Conservation (phyloP, 2,113 vertebrate species). For the Brienomyrus brachyistius region DNA sequence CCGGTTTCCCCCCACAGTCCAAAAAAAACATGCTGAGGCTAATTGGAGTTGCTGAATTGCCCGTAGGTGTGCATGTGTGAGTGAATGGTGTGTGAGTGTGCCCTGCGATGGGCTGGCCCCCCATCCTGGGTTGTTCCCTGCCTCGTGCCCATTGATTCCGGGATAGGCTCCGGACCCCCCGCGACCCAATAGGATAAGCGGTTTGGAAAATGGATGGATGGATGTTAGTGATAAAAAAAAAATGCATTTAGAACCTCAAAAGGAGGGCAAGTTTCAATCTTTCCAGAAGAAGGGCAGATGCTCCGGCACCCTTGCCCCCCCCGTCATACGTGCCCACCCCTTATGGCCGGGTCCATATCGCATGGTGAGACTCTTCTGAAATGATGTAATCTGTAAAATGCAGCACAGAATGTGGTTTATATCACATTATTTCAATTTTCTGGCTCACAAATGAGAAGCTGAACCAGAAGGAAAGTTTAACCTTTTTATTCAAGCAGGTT, state of each 20-base stretch:
- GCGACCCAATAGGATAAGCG: too few species aligned
- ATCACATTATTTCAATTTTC: not conserved
- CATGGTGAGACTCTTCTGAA: not conserved
- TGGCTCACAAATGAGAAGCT: not conserved
- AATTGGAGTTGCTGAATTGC: too few species aligned
- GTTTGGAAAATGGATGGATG: too few species aligned
- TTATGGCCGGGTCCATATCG: not conserved
- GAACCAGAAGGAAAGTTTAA: not conserved
- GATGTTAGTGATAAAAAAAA: too few species aligned
- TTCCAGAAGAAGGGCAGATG: not conserved
- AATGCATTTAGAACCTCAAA: not conserved
- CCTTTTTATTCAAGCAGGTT: not conserved
- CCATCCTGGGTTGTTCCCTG: too few species aligned
- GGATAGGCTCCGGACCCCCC: too few species aligned
- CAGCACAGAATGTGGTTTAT: conserved; percentile 13
- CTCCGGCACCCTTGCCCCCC: not conserved
- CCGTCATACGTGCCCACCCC: not conserved
- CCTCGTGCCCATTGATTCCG: too few species aligned
- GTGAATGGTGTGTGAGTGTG: too few species aligned
- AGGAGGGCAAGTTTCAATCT: not conserved
- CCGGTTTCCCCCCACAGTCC: too few species aligned
- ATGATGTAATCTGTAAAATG: conserved; percentile 35
- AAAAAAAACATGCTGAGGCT: too few species aligned
- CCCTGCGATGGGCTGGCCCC: too few species aligned
- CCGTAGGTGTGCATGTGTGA: too few species aligned